A percentile compares a stretch with the other conserved stretches of the same genome.
Evolutionary conservation across 2,888 invertebrate species (phyloP).

Genomic region (Serripes groenlandicus): DNA sequence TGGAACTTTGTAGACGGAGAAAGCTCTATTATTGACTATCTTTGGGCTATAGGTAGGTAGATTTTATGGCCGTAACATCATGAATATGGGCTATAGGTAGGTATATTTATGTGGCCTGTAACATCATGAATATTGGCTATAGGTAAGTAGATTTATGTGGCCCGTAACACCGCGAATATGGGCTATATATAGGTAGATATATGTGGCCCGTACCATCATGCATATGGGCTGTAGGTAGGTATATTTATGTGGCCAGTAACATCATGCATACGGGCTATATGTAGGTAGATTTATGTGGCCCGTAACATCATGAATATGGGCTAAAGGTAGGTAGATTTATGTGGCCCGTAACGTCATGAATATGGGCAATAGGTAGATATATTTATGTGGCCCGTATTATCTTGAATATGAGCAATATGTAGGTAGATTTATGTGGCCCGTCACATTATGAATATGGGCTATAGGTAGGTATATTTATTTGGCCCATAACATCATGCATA

Average conservation of each 20-base stretch:
- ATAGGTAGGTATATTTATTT: slow-evolving; percentile 42
- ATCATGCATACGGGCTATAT: too few species aligned
- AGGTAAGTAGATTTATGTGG: background rate
- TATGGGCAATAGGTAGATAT: too few species aligned
- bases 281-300: background rate
- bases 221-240: too few species aligned
- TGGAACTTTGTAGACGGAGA: slow-evolving; percentile 52
- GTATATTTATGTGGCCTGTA: background rate
- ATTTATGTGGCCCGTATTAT: too few species aligned
- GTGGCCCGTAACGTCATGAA: background rate
- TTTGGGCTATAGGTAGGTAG: slow-evolving; percentile 58
- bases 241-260: too few species aligned
- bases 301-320: too few species aligned
- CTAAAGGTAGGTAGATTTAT: slow-evolving; percentile 45
- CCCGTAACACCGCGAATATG: too few species aligned
- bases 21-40: slow-evolving; percentile 50
- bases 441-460: too few species aligned
- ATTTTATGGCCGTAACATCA: background rate
- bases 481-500: background rate
- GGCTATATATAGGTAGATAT: slow-evolving; percentile 53
- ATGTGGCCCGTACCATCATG: background rate
- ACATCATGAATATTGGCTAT: too few species aligned
- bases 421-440: background rate
- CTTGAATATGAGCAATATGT: too few species aligned
- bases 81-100: slow-evolving; percentile 65